phyloP scores from a whole-genome alignment of 2,113 vertebrate genomes.

The Lophotis ruficrista region DNA sequence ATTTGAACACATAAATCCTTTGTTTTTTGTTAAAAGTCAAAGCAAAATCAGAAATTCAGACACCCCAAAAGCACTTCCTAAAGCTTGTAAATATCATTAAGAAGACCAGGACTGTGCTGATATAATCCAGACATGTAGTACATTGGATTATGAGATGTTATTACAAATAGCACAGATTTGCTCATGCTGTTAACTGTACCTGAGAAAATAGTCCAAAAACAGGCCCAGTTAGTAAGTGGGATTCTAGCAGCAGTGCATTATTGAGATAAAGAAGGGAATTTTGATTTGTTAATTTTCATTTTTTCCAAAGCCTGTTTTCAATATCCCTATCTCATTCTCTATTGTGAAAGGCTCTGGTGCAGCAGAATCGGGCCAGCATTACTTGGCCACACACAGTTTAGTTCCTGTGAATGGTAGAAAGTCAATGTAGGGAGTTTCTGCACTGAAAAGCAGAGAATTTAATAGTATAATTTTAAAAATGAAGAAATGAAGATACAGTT shows the following conservation, averaged over 20 bases:
- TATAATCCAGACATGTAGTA: neutral
- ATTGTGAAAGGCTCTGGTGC: rapidly evolving
- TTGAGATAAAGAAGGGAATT: neutral
- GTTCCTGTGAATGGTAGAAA: neutral
- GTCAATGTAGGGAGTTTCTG: neutral
- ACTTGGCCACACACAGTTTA: neutral
- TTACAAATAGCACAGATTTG: neutral
- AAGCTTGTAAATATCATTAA: neutral
- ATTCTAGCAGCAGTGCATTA: neutral
- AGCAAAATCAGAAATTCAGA: neutral
- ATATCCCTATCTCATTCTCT: neutral
- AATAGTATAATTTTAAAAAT: neutral
- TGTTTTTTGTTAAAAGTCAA: neutral
- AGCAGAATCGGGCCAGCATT: neutral
- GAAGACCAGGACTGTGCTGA: neutral
- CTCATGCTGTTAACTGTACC: neutral
- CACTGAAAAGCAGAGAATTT: neutral
- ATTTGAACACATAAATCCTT: neutral
- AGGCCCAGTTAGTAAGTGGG: neutral
- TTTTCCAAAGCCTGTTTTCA: neutral
- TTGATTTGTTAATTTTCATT: neutral
- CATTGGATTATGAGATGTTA: neutral
- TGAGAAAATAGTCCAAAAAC: neutral
- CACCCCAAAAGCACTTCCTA: neutral
- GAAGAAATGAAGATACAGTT: neutral